A percentile compares a stretch with the other conserved stretches of the same genome.
phyloP scores from a whole-genome alignment of 2,797 vertebrate species.

The Gymnoscopelus braueri region DNA sequence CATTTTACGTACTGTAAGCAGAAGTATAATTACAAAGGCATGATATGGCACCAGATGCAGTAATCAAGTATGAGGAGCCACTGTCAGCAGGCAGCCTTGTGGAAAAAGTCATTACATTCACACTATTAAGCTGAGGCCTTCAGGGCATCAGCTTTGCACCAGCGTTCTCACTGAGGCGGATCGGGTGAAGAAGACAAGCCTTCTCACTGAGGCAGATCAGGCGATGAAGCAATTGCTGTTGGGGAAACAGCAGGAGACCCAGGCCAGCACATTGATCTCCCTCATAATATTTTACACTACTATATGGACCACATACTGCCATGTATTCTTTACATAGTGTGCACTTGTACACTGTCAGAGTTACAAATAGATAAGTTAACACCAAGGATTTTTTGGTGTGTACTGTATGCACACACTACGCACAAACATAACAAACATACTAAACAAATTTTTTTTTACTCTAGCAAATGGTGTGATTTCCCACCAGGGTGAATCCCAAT shows the following conservation, averaged over 20 bases:
- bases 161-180: conserved; percentile 35
- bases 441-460: too few relatives aligned
- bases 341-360: too few relatives aligned
- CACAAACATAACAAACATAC: too few relatives aligned
- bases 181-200: conserved; percentile 8
- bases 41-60: conserved; percentile 40
- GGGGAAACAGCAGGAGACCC: conserved; percentile 37
- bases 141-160: conserved; percentile 39
- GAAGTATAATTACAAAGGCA: conserved; percentile 52
- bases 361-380: too few relatives aligned
- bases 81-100: conserved; percentile 56
- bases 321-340: too few relatives aligned
- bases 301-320: too few relatives aligned
- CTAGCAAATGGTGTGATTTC: too few relatives aligned
- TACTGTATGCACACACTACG: too few relatives aligned
- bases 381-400: too few relatives aligned
- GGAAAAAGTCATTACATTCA: conserved; percentile 71
- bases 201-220: conserved; percentile 28
- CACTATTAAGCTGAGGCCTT: conserved; percentile 59
- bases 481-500: too few relatives aligned
- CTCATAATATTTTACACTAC: too few relatives aligned
- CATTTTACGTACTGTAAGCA: conserved; percentile 19
- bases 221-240: background rate
- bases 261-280: background rate
- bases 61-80: conserved; percentile 52